These are phyloP conservation scores for Callipepla californica DNA, from an alignment of 2,113 vertebrate species.

Conservation along the genomic window DNA sequence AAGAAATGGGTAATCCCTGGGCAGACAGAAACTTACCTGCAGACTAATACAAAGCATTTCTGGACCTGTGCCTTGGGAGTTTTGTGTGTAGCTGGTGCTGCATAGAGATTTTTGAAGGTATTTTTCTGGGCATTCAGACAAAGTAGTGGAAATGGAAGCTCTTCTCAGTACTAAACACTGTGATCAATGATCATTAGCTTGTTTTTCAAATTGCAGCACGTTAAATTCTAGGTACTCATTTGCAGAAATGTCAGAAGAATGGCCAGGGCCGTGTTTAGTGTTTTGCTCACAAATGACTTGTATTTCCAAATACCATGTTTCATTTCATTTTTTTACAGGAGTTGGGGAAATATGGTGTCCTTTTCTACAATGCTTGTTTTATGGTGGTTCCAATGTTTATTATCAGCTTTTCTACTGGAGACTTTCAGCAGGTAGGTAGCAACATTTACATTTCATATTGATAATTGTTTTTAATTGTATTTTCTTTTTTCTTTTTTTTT, in stretches of 20 bases:
- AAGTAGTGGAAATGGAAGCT: neutral
- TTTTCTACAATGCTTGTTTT: constrained; percentile 94
- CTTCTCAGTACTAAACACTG: neutral
- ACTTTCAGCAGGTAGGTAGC: constrained; percentile 84
- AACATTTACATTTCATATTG: neutral
- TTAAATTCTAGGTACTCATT: neutral
- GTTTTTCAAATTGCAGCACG: neutral
- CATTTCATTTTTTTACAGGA: constrained; percentile 76
- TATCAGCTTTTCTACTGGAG: constrained; percentile 85
- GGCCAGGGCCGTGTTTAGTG: neutral
- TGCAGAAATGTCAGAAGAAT: neutral
- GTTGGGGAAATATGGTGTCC: constrained; percentile 90
- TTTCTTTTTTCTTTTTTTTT: neutral
- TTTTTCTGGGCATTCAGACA: neutral
- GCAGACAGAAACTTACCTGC: neutral
- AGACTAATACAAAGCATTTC: neutral
- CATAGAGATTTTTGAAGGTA: neutral
- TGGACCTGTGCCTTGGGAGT: neutral
- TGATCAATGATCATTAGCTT: neutral
- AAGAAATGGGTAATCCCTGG: neutral
- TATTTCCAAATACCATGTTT: neutral
- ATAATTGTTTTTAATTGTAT: neutral
- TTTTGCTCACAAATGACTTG: neutral
- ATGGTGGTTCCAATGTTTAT: constrained; percentile 87
- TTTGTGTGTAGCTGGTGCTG: neutral